Evolutionary conservation across 1,140 invertebrate species (phyloP).

Genomic region (Zaprionus kolodkinae): DNA sequence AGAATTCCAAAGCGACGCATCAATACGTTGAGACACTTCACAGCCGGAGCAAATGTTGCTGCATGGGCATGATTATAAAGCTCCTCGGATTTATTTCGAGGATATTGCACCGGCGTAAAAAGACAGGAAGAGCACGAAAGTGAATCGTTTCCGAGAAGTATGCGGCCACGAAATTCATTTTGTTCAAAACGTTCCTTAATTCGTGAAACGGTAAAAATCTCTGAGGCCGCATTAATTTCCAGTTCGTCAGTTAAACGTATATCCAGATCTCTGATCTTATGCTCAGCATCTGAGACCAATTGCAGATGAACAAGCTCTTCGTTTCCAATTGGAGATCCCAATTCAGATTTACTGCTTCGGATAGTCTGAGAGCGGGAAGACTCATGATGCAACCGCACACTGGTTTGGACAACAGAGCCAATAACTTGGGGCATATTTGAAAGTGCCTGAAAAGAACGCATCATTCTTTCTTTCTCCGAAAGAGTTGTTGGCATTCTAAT

Average conservation of each 20-base stretch:
- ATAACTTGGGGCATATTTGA: conserved; percentile 77
- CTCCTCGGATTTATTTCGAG: conserved; percentile 54
- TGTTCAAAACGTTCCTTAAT: conserved; percentile 77
- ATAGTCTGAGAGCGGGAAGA: conserved; percentile 3
- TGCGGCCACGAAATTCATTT: conserved; percentile 76
- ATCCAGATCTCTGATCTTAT: conserved; percentile 73
- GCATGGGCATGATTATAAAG: conserved; percentile 68
- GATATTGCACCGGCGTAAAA: conserved; percentile 64
- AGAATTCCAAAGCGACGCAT: conserved; percentile 65
- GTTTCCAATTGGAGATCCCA: conserved; percentile 1
- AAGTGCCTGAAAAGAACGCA: conserved; percentile 64
- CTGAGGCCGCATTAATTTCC: conserved; percentile 33
- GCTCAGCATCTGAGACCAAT: conserved; percentile 65
- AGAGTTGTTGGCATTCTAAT: conserved; percentile 75
- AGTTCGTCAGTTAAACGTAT: conserved; percentile 59
- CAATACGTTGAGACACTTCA: conserved; percentile 58
- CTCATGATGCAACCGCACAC: conserved; percentile 41
- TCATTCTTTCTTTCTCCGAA: conserved; percentile 70
- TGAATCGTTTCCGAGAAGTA: conserved; percentile 62
- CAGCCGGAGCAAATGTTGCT: conserved; percentile 61
- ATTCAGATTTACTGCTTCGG: conserved; percentile 9
- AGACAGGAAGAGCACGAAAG: conserved; percentile 61
- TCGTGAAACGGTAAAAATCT: conserved; percentile 61
- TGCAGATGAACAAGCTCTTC: conserved; percentile 64
- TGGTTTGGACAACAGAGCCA: conserved; percentile 62